Percentiles rank a stretch among this genome's conserved stretches.
Conservation (phyloP, 2,888 invertebrate genomes). For the Megaustenia siamemsis region DNA sequence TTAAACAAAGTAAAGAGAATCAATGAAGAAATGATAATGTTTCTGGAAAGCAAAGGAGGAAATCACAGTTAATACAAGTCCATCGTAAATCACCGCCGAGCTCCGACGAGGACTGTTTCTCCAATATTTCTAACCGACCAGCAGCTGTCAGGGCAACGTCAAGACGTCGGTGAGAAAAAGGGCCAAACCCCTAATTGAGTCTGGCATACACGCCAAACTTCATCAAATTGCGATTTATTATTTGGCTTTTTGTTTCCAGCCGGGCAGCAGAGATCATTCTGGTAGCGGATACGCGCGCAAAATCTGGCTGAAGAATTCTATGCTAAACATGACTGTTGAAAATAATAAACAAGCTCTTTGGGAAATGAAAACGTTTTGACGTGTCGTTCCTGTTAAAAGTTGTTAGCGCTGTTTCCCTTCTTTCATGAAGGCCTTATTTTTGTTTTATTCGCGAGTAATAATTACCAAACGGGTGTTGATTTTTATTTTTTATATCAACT, state of each 20-base stretch:
- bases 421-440: no score
- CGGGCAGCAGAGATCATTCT: not conserved
- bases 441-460: no score
- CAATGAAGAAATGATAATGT: no score
- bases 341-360: no score
- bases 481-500: no score
- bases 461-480: no score
- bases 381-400: no score
- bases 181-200: slow-evolving; percentile 37
- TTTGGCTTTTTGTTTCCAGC: not conserved
- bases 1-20: no score
- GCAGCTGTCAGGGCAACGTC: slow-evolving; percentile 31
- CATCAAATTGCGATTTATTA: slow-evolving; percentile 40
- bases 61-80: not conserved
- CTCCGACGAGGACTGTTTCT: not conserved
- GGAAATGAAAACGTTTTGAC: no score
- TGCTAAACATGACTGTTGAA: not conserved
- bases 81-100: not conserved
- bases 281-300: not conserved
- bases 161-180: not conserved
- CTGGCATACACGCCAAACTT: slow-evolving; percentile 44
- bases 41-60: not conserved
- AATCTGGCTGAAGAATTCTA: not conserved
- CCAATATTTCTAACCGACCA: not conserved
- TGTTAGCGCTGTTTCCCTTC: no score